Evolutionary conservation across 2,113 vertebrate genomes (phyloP).

Genomic region (Amphiprion ocellaris): DNA sequence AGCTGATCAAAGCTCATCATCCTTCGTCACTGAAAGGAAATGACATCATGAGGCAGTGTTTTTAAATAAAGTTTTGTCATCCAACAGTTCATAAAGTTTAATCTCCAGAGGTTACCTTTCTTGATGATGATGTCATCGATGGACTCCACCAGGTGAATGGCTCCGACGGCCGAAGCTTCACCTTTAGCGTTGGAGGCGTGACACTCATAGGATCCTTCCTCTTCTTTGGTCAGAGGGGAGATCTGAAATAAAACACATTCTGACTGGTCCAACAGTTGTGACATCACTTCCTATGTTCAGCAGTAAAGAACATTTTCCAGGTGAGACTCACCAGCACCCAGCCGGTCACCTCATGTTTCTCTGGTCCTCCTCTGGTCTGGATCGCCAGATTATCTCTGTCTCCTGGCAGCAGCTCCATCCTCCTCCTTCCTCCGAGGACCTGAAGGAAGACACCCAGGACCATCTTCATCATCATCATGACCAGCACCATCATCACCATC

Average conservation of each 20-base stretch:
- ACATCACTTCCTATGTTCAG: conserved; percentile 7
- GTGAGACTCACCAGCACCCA: conserved; percentile 90
- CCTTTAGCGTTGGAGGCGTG: conserved; percentile 91
- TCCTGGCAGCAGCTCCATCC: conserved; percentile 90
- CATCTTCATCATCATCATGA: neutral
- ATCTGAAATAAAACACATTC: conserved; percentile 80
- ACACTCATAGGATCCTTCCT: conserved; percentile 93
- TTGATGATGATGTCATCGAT: conserved; percentile 85
- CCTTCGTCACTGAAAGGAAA: conserved; percentile 69
- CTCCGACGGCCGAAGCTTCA: conserved; percentile 88
- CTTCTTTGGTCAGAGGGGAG: conserved; percentile 90
- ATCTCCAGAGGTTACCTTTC: conserved; percentile 80
- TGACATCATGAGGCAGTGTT: neutral
- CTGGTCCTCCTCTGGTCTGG: conserved; percentile 93
- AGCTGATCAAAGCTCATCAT: conserved; percentile 72
- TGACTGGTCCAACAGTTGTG: conserved; percentile 5
- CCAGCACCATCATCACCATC: neutral
- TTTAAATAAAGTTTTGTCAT: neutral
- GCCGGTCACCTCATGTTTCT: conserved; percentile 96
- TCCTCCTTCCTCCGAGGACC: conserved; percentile 76
- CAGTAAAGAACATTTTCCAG: too few species aligned
- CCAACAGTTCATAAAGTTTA: neutral
- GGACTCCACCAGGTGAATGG: conserved; percentile 88
- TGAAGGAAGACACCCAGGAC: conserved; percentile 24
- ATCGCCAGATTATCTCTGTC: conserved; percentile 94